Conservation (phyloP, 2,888 invertebrate genomes). For the Plagiodera versicolora region DNA sequence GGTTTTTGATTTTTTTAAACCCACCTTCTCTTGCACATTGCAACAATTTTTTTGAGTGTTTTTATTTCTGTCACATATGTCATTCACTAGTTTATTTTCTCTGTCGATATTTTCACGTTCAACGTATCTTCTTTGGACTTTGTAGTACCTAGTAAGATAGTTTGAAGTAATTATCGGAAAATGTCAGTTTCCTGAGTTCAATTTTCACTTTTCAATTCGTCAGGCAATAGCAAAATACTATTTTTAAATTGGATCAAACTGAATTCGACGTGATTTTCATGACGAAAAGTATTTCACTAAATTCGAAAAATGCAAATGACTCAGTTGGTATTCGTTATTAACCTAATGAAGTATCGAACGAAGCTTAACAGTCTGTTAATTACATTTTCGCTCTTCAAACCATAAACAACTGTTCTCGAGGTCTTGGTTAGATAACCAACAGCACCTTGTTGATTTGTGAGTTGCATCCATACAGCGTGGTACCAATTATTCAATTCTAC, state of each 20-base stretch:
- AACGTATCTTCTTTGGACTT: conserved; percentile 13
- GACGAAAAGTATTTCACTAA: conserved; percentile 57
- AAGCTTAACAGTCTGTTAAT: conserved; percentile 75
- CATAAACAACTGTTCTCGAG: conserved; percentile 79
- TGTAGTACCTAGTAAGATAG: conserved; percentile 60
- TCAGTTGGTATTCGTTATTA: not conserved
- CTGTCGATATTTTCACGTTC: conserved; percentile 10
- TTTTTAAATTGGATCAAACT: no score
- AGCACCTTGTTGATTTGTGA: conserved; percentile 84
- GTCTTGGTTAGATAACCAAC: conserved; percentile 77
- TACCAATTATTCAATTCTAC: conserved; percentile 59
- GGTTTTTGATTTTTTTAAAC: conserved; percentile 9
- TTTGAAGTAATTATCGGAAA: no score
- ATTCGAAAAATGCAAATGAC: not conserved
- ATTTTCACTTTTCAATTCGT: conserved; percentile 37
- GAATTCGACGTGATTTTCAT: no score
- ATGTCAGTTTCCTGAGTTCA: no score
- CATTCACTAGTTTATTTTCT: conserved; percentile 18
- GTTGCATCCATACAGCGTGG: conserved; percentile 89
- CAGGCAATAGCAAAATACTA: conserved; percentile 36
- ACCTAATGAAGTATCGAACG: conserved; percentile 78
- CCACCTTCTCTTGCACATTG: not conserved
- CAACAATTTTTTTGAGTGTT: not conserved
- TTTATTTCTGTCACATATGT: conserved; percentile 15
- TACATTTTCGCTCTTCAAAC: conserved; percentile 68